Base-by-base conservation (phyloP, 2,888 invertebrate genomes). In the Amaurobius ferox region DNA sequence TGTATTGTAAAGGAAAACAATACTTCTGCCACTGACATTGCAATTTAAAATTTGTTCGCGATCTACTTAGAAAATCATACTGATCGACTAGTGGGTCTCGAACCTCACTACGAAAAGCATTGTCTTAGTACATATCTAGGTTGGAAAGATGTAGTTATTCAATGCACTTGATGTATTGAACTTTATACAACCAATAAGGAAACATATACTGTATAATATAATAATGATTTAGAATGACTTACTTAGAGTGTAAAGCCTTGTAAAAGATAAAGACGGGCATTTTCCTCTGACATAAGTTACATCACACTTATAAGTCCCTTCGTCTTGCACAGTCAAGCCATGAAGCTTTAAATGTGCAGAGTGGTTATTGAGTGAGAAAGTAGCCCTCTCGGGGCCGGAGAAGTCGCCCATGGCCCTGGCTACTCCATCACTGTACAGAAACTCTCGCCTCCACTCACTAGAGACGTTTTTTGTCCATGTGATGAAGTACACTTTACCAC, bases 291-390 rank as follows among this genome's bases (percentile, higher is more conserved):
- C 89, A 79, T 89, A 89, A 66, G 89, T 89, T 61, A 89, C 89
- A 44, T 96, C 96, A 90, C 96, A 96, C 89, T 95, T 94, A 93
- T 95, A 96, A 68, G 95, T 93, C 0, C 95, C 95, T 89, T 96
- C 96, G 35, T 88, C 88, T 11, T 70, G 66, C 19, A 86, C 86
- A 19, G 78, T 78, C 26, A 88, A 81, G 13, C 80, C 77, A 29
- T 83, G 72, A 11, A 88, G 62, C 32, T 64, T 73, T 26, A 88
- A 70, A 61, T 88, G 81, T 13, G 88, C 88, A 3, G 88, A 83
- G 26, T 83, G 77, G 55, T 88, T 73, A 55, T 72, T 64, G 39
- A 88, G 68, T n/a, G 74, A 72, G 30, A 88, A 88, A 5, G 79
- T 67, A 28, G 86, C 86, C 62, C 86, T 64, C 13, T 83, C 88